These are phyloP conservation scores for Chelmon rostratus DNA, from an alignment of 2,797 vertebrate species.

Conservation along the genomic window DNA sequence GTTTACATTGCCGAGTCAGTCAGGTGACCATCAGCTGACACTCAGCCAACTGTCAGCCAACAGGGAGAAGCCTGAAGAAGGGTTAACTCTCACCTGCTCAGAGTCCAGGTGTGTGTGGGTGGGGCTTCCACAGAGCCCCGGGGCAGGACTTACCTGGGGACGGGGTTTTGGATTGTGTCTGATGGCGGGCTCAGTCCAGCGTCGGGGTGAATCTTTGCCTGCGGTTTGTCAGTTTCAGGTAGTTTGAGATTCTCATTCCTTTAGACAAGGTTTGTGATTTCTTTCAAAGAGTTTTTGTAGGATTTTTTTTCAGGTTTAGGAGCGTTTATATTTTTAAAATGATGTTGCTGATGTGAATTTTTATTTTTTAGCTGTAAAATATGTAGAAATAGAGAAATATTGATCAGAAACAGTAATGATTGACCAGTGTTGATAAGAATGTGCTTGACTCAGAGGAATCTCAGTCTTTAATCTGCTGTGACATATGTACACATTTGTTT, in stretches of 20 bases:
- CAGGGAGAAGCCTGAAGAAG: background rate
- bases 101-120: background rate
- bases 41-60: too few species aligned
- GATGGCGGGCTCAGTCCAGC: background rate
- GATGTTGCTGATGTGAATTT: slow-evolving; percentile 44
- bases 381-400: slow-evolving; percentile 58
- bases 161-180: background rate
- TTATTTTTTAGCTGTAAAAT: slow-evolving; percentile 53
- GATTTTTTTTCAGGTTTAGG: slow-evolving; percentile 21
- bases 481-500: slow-evolving; percentile 30
- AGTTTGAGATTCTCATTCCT: background rate
- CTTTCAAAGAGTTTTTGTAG: background rate
- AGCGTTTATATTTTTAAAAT: slow-evolving; percentile 28
- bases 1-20: background rate
- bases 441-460: slow-evolving; percentile 22
- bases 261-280: background rate
- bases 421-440: slow-evolving; percentile 16
- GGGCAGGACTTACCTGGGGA: background rate
- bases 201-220: background rate
- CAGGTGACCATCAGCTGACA: too few species aligned
- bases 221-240: background rate
- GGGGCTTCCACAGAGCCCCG: background rate
- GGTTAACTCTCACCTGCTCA: background rate
- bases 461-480: slow-evolving; percentile 30
- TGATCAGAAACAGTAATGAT: slow-evolving; percentile 27